A percentile compares a stretch with the other conserved stretches of the same genome.
These are phyloP conservation scores for Pseudonaja textilis DNA, from an alignment of 2,113 vertebrate species.

Conservation along the genomic window DNA sequence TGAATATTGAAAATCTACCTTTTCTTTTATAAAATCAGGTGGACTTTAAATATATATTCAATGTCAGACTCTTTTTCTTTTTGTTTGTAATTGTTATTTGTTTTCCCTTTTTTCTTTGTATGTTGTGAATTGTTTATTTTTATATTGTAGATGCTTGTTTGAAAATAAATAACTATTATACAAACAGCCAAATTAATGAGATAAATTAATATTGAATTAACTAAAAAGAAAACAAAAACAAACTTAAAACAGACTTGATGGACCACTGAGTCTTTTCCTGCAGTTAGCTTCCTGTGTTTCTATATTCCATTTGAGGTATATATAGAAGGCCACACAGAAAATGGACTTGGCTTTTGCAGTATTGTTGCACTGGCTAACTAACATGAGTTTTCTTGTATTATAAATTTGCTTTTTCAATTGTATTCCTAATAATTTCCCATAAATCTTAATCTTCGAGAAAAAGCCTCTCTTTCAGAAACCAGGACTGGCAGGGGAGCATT, in stretches of 20 bases:
- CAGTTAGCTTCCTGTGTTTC: not conserved
- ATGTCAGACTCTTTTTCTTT: not conserved
- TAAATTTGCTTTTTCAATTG: too few species aligned
- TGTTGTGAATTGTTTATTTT: not conserved
- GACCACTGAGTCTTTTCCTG: not conserved
- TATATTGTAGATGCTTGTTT: not conserved
- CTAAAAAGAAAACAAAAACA: not conserved
- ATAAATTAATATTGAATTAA: too few species aligned
- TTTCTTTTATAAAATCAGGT: not conserved
- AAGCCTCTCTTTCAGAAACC: too few species aligned
- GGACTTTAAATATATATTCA: not conserved
- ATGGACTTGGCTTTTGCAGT: too few species aligned
- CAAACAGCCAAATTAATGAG: not conserved
- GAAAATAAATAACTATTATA: not conserved
- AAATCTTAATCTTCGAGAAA: too few species aligned
- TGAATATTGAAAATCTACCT: not conserved
- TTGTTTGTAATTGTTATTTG: not conserved
- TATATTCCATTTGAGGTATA: not conserved
- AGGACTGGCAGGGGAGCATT: too few species aligned
- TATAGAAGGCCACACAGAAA: not conserved
- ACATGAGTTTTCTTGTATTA: too few species aligned
- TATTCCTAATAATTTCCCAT: too few species aligned
- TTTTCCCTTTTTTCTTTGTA: not conserved
- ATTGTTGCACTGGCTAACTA: too few species aligned
- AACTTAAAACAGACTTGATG: not conserved